Evolutionary conservation across 92 coral and sea anemone species (phyloP).

Genomic region (Zoanthus sociatus): DNA sequence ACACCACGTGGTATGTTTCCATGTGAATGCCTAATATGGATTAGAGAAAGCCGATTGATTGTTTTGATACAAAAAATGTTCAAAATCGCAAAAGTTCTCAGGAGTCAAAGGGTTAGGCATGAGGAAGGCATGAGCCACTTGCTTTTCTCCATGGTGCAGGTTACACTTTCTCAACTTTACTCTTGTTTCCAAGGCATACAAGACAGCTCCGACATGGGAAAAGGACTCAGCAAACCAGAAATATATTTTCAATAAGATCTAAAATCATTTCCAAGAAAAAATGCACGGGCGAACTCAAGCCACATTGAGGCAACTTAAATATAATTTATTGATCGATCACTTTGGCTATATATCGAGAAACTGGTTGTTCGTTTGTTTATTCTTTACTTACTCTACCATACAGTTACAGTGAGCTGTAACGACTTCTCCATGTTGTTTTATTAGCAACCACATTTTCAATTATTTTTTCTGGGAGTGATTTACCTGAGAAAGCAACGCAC

Average conservation of each 20-base stretch:
- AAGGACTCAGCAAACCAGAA: not conserved
- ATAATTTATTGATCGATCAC: not conserved
- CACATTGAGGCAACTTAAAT: not conserved
- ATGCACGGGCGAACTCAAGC: constrained; percentile 1
- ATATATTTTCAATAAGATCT: not conserved
- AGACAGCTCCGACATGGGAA: not conserved
- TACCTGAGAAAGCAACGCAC: not conserved
- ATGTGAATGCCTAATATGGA: too few relatives aligned
- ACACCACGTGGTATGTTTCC: too few relatives aligned
- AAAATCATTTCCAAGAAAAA: constrained; percentile 8
- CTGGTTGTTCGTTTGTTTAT: not conserved
- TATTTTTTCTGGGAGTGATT: not conserved
- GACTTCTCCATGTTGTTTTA: not conserved
- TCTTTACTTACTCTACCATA: not conserved
- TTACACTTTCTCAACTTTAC: constrained; percentile 16
- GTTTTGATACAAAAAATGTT: too few relatives aligned
- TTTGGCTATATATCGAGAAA: not conserved
- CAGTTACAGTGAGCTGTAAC: constrained; percentile 4
- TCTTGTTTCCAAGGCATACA: not conserved
- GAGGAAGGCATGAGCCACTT: constrained; percentile 8
- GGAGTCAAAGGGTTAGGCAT: too few relatives aligned
- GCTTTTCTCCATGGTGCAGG: constrained; percentile 10
- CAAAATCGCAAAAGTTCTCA: too few relatives aligned
- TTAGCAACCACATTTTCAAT: not conserved
- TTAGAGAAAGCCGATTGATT: too few relatives aligned